Base-by-base conservation (phyloP, 2,888 invertebrate species). In the Bombylius discolor region DNA sequence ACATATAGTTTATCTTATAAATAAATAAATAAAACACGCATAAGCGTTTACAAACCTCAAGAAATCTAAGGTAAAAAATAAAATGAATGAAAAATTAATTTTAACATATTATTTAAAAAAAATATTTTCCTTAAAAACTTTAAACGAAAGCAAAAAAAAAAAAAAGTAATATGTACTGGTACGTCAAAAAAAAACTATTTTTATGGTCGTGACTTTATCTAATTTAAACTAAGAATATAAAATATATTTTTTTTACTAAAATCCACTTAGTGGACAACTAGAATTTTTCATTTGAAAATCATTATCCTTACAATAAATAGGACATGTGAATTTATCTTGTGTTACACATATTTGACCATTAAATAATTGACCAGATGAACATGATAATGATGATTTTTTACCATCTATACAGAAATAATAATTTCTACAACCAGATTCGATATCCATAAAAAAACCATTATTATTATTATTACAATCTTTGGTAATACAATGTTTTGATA, bases 391-490 rank as follows among this genome's bases (percentile, higher is more conserved):
- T 1, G 79, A 79, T 57, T 76, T 68, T 33, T 69, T 69, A 1
- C 80, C 81, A 48, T 74, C 72, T 32, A 81, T 78, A 64, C 82
- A 82, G 69, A 80, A 79, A 68, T 77, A 80, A 68, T 81, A 82
- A 14, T 74, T 74, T 51, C 71, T 71, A 67, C 81, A 82, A 32
- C 61, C 63, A 4, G 65, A 62, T 52, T 64, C 65, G n/a, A 72
- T 71, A 63, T 79, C 77, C 9, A 76, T 70, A 70, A 73, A 81
- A 70, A 81, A 81, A 4, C 81, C 82, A 67, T 80, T 77, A 12
- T 34, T 56, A 32, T 60, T 59, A 32, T 64, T 63, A 32, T 66
- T 59, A 23, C 64, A 63, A 31, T 66, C 61, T n/a, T 60, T 61
- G 13, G 62, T 58, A 7, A 58, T 31, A 57, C 68, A 70, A 46